Evolutionary conservation across 2,888 invertebrate species (phyloP).

Genomic region (Glyphotaelius pellucidus): DNA sequence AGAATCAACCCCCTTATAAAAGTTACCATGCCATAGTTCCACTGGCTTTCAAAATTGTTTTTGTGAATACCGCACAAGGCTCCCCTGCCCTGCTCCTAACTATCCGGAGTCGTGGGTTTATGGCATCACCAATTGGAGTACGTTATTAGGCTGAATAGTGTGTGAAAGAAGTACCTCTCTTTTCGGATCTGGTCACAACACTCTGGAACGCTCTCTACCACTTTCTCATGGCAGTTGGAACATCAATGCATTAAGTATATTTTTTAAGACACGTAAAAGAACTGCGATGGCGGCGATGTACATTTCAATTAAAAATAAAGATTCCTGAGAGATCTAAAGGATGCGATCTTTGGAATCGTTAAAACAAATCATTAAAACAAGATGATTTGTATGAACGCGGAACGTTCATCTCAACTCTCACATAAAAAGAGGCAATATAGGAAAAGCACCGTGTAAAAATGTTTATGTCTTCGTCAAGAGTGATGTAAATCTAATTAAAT

Average conservation of each 20-base stretch:
- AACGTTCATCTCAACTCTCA: not conserved
- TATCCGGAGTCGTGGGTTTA: too few relatives aligned
- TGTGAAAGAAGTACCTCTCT: too few relatives aligned
- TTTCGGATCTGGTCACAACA: too few relatives aligned
- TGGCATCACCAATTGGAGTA: too few relatives aligned
- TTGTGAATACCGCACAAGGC: too few relatives aligned
- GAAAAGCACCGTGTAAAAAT: conserved; percentile 1
- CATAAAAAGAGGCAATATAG: not conserved
- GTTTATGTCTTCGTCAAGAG: not conserved
- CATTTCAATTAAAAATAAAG: not conserved
- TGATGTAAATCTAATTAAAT: conserved; percentile 52
- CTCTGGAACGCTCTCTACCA: too few relatives aligned
- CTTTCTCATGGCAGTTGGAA: not conserved
- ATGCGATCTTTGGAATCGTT: not conserved
- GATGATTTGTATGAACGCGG: not conserved
- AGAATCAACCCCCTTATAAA: not conserved
- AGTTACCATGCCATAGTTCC: not conserved
- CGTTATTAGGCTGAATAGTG: too few relatives aligned
- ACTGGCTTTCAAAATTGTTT: not conserved
- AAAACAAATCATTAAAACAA: conserved; percentile 16
- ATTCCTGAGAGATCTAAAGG: not conserved
- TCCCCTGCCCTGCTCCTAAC: too few relatives aligned
- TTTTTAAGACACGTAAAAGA: not conserved
- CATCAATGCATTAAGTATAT: not conserved
- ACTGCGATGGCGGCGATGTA: not conserved